Base-by-base conservation (phyloP, 92 coral and sea anemone genomes). In the Siderastrea radians region DNA sequence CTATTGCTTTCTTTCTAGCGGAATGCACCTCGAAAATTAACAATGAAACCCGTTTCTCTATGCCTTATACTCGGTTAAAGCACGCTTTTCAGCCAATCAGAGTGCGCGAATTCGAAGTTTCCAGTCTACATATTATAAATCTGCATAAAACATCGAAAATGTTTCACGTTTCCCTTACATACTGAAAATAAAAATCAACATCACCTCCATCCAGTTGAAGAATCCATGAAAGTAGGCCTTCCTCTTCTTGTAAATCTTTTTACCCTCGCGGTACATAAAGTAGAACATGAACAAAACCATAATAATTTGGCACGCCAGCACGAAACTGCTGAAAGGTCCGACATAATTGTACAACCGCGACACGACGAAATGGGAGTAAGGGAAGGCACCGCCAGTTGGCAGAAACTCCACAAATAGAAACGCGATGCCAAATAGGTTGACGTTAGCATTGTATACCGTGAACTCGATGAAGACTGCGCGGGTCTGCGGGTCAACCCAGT, bases 121-220 rank as follows among this genome's bases (percentile, higher is more conserved):
- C 38, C 38, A 26, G 38, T 26, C 38, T 26, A 26, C 38, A 26
- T 26, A 5, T 15, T 13, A 61, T 13, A 13, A 16, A 61, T 3
- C 66, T 13, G 13, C 14, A 7, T 7, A 13, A 61, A 61, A 61
- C 19, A 61, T 14, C 12, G 7, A 55, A 8, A 55, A 55, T 55
- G 9, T 7, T 7, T 7, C 61, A 26, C 61, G 12, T 55, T 55
- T 55, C 12, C 12, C 10, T 14, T 2, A 55, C 2, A 55, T 7
- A 45, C 4, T 7, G 12, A 26, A 67, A 26, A 38, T 5, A 2
- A 19, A 7, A 53, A 17, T 50, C 8, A 38, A 53, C 15, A 17
- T 52, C 5, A 93, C 92, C 84, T 96, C 99, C 71, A 96, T 76
- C 99, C 99, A 96, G 82, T 96, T 96, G 94, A 96, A 96, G 84